Percentiles rank a stretch among this genome's conserved stretches.
Conservation (phyloP, 2,113 vertebrate species). For the Porphyrio hochstetteri region DNA sequence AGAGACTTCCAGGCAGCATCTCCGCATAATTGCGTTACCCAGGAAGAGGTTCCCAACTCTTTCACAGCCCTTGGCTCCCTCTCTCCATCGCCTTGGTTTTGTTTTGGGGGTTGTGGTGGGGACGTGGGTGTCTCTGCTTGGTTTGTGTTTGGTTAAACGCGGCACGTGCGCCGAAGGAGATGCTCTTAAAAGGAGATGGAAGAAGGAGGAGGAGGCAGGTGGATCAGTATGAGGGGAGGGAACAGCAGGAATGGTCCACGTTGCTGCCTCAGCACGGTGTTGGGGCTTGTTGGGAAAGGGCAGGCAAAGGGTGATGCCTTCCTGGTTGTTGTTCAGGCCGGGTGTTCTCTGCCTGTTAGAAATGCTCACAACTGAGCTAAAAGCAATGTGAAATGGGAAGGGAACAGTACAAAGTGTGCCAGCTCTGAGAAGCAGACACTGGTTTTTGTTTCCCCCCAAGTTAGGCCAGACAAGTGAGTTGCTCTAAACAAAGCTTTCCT, state of each 20-base stretch:
- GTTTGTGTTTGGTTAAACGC: not conserved
- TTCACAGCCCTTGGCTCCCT: not conserved
- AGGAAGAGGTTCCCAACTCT: conserved; percentile 42
- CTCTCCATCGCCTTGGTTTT: not conserved
- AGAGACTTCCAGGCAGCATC: conserved; percentile 68
- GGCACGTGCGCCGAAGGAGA: not conserved
- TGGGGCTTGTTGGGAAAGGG: not conserved
- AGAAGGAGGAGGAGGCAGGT: not conserved
- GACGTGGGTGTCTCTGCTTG: not conserved
- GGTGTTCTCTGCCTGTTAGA: not conserved
- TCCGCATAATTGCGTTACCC: conserved; percentile 61
- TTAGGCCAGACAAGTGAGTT: not conserved
- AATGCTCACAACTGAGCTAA: not conserved
- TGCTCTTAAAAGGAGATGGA: not conserved
- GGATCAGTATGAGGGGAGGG: not conserved
- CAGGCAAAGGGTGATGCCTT: not conserved
- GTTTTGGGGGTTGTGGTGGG: not conserved
- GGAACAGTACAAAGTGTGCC: not conserved
- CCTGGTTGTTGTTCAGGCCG: not conserved
- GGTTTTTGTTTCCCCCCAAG: not conserved
- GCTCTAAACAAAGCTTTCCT: not conserved
- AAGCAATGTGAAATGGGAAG: not conserved
- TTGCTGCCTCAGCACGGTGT: accelerated
- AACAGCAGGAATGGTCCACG: not conserved
- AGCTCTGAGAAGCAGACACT: not conserved